A percentile compares a stretch with the other conserved stretches of the same genome.
phyloP scores from a whole-genome alignment of 2,113 vertebrate species.

The Hypanus sabinus region DNA sequence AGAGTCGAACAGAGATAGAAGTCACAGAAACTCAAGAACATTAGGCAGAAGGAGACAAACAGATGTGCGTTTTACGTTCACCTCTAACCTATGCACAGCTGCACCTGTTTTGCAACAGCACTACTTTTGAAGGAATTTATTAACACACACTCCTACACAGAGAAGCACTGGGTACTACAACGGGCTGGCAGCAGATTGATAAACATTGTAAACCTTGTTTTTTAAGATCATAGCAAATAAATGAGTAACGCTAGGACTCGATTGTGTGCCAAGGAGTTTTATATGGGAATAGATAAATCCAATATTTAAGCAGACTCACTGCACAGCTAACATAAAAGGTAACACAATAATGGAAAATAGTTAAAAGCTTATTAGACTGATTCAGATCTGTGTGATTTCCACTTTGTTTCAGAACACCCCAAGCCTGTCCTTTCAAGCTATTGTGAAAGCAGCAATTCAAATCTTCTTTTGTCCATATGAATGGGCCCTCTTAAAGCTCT shows the following conservation, averaged over 20 bases:
- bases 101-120: constrained; percentile 40
- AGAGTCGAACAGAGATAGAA: constrained; percentile 38
- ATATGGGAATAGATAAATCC: constrained; percentile 67
- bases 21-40: constrained; percentile 44
- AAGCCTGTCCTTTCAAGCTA: constrained; percentile 91
- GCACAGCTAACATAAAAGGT: constrained; percentile 53
- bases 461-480: constrained; percentile 86
- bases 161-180: neutral
- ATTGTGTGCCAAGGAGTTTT: constrained; percentile 23
- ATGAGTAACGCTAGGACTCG: neutral
- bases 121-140: constrained; percentile 30
- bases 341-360: constrained; percentile 76
- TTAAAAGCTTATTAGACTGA: constrained; percentile 93
- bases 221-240: neutral
- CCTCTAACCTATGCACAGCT: constrained; percentile 40
- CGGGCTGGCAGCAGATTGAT: neutral
- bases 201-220: neutral
- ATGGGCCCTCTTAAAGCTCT: constrained; percentile 82
- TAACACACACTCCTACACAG: neutral
- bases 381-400: constrained; percentile 85
- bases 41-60: constrained; percentile 40
- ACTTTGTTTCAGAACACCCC: constrained; percentile 85
- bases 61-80: constrained; percentile 40
- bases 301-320: constrained; percentile 67
- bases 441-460: constrained; percentile 87